A percentile compares a stretch with the other conserved stretches of the same genome.
phyloP scores from a whole-genome alignment of 2,113 vertebrate genomes.

The Grus americana region DNA sequence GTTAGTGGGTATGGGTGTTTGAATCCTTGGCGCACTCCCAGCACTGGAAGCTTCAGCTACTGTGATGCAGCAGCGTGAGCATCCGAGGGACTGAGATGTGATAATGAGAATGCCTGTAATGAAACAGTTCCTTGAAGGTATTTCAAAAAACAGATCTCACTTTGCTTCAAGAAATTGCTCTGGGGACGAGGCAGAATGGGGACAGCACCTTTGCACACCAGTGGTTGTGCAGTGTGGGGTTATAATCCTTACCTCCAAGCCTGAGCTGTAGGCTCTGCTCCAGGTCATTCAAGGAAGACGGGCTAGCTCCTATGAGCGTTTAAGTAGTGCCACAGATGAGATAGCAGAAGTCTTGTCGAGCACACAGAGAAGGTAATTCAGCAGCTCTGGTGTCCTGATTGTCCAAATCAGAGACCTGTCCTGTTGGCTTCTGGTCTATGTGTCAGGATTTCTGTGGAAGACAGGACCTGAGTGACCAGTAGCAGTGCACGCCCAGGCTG shows the following conservation, averaged over 20 bases:
- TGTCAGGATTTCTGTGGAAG: neutral
- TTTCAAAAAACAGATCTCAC: neutral
- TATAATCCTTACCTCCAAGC: neutral
- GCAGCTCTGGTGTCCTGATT: neutral
- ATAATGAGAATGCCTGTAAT: neutral
- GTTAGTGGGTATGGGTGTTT: neutral
- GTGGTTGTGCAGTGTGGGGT: accelerated
- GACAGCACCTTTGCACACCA: neutral
- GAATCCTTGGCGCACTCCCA: neutral
- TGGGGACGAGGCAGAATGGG: neutral
- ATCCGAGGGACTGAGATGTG: neutral
- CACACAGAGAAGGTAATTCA: neutral
- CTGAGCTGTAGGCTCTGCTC: neutral
- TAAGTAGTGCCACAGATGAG: neutral
- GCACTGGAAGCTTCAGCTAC: conserved; percentile 3
- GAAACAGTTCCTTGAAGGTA: neutral
- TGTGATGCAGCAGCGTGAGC: neutral
- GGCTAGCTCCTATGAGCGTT: neutral
- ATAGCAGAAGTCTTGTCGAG: neutral
- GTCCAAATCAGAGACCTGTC: neutral
- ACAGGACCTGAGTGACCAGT: neutral
- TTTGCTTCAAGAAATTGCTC: neutral
- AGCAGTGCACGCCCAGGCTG: neutral
- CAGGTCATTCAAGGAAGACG: neutral
- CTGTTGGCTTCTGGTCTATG: neutral